Percentiles rank a stretch among this genome's conserved stretches.
Evolutionary conservation across 92 coral and sea anemone species (phyloP).

Genomic region (Palythoa grandiflora): DNA sequence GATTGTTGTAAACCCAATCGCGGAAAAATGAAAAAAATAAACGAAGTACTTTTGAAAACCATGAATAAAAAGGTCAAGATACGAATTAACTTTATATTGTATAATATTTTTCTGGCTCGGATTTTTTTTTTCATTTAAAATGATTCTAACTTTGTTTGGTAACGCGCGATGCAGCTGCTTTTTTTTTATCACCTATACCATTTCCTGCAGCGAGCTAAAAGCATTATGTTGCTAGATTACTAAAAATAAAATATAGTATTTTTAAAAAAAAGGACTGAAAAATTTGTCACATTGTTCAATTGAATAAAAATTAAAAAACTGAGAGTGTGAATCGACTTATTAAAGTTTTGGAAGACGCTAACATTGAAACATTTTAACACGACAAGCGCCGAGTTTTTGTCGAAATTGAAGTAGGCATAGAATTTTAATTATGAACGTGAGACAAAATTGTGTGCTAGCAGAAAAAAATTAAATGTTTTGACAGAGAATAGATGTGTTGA

Average conservation of each 20-base stretch:
- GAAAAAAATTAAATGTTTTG: conserved; percentile 42
- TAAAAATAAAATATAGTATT: conserved; percentile 1
- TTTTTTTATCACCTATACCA: neutral
- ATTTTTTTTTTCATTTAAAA: neutral
- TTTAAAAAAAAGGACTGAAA: neutral
- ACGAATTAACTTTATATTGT: neutral
- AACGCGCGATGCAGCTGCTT: conserved; percentile 24
- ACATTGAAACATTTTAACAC: conserved; percentile 9
- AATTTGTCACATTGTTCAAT: neutral
- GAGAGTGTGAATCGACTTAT: neutral
- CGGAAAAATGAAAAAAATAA: neutral
- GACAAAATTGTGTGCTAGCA: conserved; percentile 27
- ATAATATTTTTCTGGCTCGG: neutral
- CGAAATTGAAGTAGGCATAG: conserved; percentile 28
- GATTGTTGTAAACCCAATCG: neutral
- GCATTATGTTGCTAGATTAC: conserved; percentile 28
- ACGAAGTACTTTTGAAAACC: neutral
- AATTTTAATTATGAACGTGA: conserved; percentile 24
- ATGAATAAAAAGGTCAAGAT: neutral
- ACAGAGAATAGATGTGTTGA: conserved; percentile 65
- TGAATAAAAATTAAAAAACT: neutral
- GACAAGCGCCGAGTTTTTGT: neutral
- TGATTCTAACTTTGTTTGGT: neutral
- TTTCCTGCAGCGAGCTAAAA: conserved; percentile 39
- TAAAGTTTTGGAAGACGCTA: neutral